Conservation (phyloP, 2,888 invertebrate genomes). For the Siphlonurus alternatus region DNA sequence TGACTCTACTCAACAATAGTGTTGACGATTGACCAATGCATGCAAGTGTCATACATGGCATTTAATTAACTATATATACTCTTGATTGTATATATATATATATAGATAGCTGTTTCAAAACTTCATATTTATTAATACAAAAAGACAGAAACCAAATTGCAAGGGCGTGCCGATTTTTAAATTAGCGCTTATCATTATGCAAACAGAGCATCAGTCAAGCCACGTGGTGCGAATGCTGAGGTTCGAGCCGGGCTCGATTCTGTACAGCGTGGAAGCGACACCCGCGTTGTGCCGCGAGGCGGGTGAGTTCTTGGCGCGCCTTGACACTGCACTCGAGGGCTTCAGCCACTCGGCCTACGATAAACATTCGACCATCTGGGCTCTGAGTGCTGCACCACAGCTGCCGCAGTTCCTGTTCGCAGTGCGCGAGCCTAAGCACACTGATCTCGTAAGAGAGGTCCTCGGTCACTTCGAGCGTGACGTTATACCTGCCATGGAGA, state of each 20-base stretch:
- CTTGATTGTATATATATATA: too few species aligned
- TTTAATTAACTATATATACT: too few species aligned
- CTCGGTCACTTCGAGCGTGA: constrained; percentile 44
- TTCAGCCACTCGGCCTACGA: constrained; percentile 56
- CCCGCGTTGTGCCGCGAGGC: constrained; percentile 27
- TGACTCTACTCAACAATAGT: too few species aligned
- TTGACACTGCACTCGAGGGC: constrained; percentile 37
- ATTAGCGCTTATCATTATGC: too few species aligned
- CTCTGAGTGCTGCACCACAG: constrained; percentile 47
- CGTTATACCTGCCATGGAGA: constrained; percentile 38
- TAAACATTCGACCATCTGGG: constrained; percentile 54
- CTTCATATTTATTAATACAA: too few species aligned
- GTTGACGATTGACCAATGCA: too few species aligned
- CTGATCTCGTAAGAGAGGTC: constrained; percentile 40
- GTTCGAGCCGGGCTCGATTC: constrained; percentile 53
- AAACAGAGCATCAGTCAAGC: too few species aligned
- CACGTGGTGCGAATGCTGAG: constrained; percentile 60
- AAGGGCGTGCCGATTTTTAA: too few species aligned
- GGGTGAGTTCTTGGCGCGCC: constrained; percentile 51
- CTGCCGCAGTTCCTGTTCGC: constrained; percentile 52
- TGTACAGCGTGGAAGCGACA: constrained; percentile 35
- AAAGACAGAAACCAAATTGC: too few species aligned
- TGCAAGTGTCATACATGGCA: too few species aligned
- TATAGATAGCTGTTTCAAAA: too few species aligned
- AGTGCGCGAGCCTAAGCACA: constrained; percentile 41